Base-by-base conservation (phyloP, 2,113 vertebrate species). In the Saimiri boliviensis region DNA sequence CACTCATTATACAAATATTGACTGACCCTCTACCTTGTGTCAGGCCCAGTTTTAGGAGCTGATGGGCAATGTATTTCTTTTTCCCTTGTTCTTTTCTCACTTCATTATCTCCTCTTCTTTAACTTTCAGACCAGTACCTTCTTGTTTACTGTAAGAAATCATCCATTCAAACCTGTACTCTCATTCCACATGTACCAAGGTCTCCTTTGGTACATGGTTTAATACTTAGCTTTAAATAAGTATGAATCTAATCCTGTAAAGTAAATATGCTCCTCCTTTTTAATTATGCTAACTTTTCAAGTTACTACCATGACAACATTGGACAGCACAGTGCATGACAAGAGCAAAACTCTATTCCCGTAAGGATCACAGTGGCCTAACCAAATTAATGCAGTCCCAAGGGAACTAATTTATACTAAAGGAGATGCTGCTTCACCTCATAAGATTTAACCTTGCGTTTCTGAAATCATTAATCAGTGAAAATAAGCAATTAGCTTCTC, bases 381-480 rank as follows among this genome's bases (percentile, higher is more conserved):
- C 37, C 70, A 97, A 93, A 93, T 71, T 40, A 86, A 58, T 14
- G 23, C 4, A 71, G 54, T n/a, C 63, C 47, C 27, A 30, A 42
- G 30, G 80, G 49, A 89, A 86, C 54, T 76, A 60, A 77, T 84
- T 96, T 81, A 93, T 79, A 66, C 71, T 68, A 8, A 63, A 79
- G n/a, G 40, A 95, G 58, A 74, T 58, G 47, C 4, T 94, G 27
- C 93, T 97, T 95, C 8, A 40, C 21, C 20, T 84, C 56, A 83
- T 63, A 82, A 76, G 56, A 11, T 42, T 95, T 96, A 91, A 76
- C 84, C 21, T 77, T 84, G 68, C n/a, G 81, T 81, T 92, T 97
- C 40, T 79, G 40, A 93, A 96, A 93, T 70, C 66, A 88, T 70
- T 81, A 80, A 23, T 82, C 37, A 96, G 70, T 92, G 88, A 93